Percentiles rank a stretch among this genome's conserved stretches.
phyloP scores from a whole-genome alignment of 2,888 invertebrate species.

The Leptopilina syphax region DNA sequence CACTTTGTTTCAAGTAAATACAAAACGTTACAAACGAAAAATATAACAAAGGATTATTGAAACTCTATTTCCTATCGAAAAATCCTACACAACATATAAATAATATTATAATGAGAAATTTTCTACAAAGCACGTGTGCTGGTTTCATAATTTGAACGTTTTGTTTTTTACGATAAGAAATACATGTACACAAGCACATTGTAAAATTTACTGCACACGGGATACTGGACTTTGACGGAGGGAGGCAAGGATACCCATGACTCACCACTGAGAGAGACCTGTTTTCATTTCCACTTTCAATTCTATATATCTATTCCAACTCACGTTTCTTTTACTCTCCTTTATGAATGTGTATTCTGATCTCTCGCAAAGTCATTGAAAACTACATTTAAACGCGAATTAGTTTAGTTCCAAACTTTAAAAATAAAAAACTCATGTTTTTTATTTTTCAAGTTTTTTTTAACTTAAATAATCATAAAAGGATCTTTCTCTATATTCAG shows the following conservation, averaged over 20 bases:
- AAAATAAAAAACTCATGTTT: not conserved
- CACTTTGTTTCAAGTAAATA: no score
- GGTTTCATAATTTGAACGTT: conserved; percentile 32
- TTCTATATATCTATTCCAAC: conserved; percentile 13
- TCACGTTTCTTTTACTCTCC: conserved; percentile 19
- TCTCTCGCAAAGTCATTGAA: not conserved
- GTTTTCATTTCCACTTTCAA: conserved; percentile 41
- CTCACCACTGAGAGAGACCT: conserved; percentile 13
- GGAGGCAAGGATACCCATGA: conserved; percentile 32
- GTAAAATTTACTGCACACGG: not conserved
- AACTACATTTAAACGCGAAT: conserved; percentile 20
- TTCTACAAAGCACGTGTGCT: conserved; percentile 31
- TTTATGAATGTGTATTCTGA: conserved; percentile 4
- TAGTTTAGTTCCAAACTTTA: not conserved
- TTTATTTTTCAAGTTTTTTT: no score
- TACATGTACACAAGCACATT: not conserved
- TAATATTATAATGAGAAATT: not conserved
- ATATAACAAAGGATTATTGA: not conserved
- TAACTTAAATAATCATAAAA: no score
- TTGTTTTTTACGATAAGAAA: conserved; percentile 3
- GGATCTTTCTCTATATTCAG: not conserved
- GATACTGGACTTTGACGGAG: not conserved
- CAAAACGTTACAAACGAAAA: not conserved
- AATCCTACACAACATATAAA: not conserved
- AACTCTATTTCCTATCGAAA: not conserved